Conservation (phyloP, 2,797 vertebrate genomes). For the Geotrypetes seraphini region DNA sequence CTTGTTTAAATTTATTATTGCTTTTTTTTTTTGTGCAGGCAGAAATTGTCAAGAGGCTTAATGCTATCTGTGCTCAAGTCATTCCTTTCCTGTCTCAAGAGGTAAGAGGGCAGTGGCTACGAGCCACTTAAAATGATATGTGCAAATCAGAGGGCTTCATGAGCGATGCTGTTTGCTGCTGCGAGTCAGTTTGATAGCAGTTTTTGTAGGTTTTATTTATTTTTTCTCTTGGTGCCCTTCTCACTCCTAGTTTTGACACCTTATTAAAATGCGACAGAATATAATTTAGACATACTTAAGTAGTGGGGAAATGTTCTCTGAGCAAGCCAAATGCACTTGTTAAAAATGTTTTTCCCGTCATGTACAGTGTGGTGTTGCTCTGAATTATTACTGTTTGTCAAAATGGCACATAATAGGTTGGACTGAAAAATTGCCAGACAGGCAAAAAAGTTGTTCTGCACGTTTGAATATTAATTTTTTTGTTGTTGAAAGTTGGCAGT, state of each 20-base stretch:
- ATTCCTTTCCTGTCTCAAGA: constrained; percentile 98
- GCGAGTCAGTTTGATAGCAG: too few species aligned
- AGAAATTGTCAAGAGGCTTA: constrained; percentile 97
- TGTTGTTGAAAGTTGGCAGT: constrained; percentile 11
- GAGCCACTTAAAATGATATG: constrained; percentile 8
- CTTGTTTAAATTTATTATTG: constrained; percentile 8
- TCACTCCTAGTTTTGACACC: constrained; percentile 12
- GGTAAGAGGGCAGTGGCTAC: constrained; percentile 60
- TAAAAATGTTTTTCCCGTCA: constrained; percentile 29
- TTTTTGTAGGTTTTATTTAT: constrained; percentile 20
- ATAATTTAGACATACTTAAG: constrained; percentile 24
- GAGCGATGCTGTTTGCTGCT: too few species aligned
- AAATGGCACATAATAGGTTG: constrained; percentile 23
- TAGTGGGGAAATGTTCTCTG: constrained; percentile 16
- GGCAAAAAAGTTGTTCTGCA: constrained; percentile 12
- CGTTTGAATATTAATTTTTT: too few species aligned
- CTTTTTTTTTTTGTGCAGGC: constrained; percentile 70
- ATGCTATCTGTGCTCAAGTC: constrained; percentile 97
- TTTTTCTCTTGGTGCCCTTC: constrained; percentile 17
- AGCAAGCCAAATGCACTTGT: constrained; percentile 22
- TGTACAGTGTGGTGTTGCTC: constrained; percentile 11
- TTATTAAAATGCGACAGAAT: constrained; percentile 19
- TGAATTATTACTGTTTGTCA: constrained; percentile 19
- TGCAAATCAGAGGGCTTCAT: constrained; percentile 4
- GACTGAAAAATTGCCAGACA: constrained; percentile 27